phyloP scores from a whole-genome alignment of 1,140 invertebrate species.

The Brachionus manjavacas region DNA sequence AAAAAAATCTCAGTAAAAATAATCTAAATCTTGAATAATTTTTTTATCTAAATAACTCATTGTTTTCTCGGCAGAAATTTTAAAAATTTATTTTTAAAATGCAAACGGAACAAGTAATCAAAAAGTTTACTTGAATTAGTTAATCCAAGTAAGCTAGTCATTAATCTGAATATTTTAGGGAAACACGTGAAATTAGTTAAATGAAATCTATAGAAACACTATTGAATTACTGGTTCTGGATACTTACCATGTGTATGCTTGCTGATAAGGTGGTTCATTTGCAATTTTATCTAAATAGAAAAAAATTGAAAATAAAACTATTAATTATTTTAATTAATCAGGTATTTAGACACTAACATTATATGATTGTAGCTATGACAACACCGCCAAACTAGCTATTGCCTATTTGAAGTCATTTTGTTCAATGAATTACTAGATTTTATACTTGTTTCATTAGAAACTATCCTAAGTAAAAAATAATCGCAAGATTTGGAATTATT shows the following conservation, averaged over 20 bases:
- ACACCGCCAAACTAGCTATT: neutral
- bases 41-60: too few relatives aligned
- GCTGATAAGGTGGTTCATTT: neutral
- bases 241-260: neutral
- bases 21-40: too few relatives aligned
- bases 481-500: neutral
- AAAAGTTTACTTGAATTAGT: neutral
- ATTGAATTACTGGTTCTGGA: neutral
- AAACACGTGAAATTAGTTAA: neutral
- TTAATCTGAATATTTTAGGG: neutral
- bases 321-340: neutral
- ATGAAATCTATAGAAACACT: neutral
- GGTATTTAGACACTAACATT: constrained; percentile 1
- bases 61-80: too few relatives aligned
- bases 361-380: constrained; percentile 3
- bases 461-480: neutral
- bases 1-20: too few relatives aligned
- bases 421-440: neutral
- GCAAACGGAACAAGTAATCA: neutral
- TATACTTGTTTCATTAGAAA: neutral
- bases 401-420: neutral
- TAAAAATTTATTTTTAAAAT: too few relatives aligned
- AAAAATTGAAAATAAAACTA: neutral
- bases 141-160: neutral
- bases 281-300: neutral